Evolutionary conservation across 1,140 invertebrate genomes (phyloP).

Genomic region (Trichoplusia ni): DNA sequence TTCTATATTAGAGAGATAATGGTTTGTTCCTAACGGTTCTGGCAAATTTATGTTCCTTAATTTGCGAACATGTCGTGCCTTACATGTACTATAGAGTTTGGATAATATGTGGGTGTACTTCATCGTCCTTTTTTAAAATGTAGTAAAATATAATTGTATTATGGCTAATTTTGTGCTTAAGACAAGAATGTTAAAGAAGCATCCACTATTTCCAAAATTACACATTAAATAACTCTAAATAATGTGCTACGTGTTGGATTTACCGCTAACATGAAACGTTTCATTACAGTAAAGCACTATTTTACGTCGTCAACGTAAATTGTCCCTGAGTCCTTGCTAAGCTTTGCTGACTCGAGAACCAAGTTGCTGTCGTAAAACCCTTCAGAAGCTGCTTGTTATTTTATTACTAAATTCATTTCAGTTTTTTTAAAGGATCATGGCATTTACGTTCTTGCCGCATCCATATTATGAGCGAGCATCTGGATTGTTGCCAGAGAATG

Average conservation of each 20-base stretch:
- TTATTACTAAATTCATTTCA: conserved; percentile 18
- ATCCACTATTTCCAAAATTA: background rate
- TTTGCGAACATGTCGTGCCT: no score
- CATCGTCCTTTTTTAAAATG: no score
- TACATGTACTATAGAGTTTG: no score
- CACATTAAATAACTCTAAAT: conserved; percentile 11
- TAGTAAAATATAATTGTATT: no score
- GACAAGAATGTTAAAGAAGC: no score
- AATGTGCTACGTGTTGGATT: conserved; percentile 12
- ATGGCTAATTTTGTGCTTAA: no score
- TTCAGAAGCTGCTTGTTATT: background rate
- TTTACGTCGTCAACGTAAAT: conserved; percentile 14
- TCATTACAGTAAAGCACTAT: conserved; percentile 6
- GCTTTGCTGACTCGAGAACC: conserved; percentile 9
- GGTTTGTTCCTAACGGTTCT: background rate
- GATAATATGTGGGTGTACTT: no score
- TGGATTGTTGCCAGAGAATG: conserved; percentile 45
- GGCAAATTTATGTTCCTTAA: no score
- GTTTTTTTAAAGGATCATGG: conserved; percentile 11
- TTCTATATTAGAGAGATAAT: background rate
- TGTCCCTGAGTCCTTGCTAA: conserved; percentile 10
- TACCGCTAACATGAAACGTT: conserved; percentile 7
- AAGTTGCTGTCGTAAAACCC: conserved; percentile 19
- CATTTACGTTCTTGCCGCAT: conserved; percentile 1
- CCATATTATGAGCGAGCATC: conserved; percentile 38